Base-by-base conservation (phyloP, 30 jellyfish, hydroid and myxozoan species). In the Cassiopea andromeda region DNA sequence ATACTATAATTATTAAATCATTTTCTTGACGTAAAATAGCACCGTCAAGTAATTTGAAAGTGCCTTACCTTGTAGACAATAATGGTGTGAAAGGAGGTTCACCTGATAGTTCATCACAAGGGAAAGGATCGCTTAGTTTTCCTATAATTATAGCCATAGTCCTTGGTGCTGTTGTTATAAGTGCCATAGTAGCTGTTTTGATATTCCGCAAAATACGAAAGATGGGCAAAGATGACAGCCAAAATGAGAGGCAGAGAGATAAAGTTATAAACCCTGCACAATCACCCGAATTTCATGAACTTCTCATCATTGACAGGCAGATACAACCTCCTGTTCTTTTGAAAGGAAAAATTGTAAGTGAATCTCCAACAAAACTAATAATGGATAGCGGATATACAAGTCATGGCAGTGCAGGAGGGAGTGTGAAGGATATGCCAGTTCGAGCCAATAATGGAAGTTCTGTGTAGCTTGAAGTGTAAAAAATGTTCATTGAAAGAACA, bases 341-440 rank as follows among this genome's bases (percentile, higher is more conserved):
- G 4, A 64, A 66, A 43, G 77, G 85, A 47, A 84, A 71, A 15
- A 76, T 60, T 4, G 1, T 76, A 50, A 86, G 50, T 46, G 93
- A 86, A 44, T 69, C 44, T 16, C 46, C 93, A 18, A 69, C 77
- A 16, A 86, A 86, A 70, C 84, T 86, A 1, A 86, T 86, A 2
- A 60, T 86, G 89, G 93, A 86, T 78, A 86, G 93, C 66, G 93
- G 93, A 2, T 86, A 86, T 76, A 86, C 93, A 61, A 86, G 93
- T 66, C 93, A 86, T 76, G 93, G 93, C 48, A 86, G 93, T 48
- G 93, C 90, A 38, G 90, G 93, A 14, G 93, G 93, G n/a, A 86
- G 93, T 44, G 89, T 75, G 49, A 86, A 77, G 48, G 89, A 86
- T 44, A 68, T 81, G 90, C 75, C 83, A 4, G 77, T 83, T 49